These are phyloP conservation scores for Drosophila yakuba DNA, from an alignment of 1,140 invertebrate species.

Conservation along the genomic window DNA sequence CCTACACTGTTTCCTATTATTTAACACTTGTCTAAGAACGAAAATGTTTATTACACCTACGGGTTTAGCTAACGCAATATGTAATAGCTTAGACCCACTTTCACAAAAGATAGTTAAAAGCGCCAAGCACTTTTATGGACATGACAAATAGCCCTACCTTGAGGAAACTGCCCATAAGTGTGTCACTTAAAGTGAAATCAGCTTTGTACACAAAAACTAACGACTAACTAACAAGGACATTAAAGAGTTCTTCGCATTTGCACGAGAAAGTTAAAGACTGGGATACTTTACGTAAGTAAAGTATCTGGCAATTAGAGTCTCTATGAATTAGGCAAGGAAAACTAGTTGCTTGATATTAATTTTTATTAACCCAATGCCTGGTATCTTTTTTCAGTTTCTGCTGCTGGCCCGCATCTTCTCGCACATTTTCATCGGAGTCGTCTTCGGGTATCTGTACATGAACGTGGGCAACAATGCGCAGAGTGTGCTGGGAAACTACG, in stretches of 20 bases:
- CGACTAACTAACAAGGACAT: background rate
- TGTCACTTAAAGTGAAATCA: background rate
- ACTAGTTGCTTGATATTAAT: too few relatives aligned
- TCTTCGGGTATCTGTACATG: slow-evolving; percentile 95
- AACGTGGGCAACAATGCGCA: slow-evolving; percentile 94
- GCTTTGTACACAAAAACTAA: too few relatives aligned
- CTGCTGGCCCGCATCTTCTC: slow-evolving; percentile 91
- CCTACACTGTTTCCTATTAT: too few relatives aligned
- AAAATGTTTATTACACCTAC: too few relatives aligned
- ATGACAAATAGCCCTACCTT: background rate
- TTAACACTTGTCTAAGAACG: too few relatives aligned
- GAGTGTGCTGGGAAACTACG: slow-evolving; percentile 95
- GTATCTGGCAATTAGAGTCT: background rate
- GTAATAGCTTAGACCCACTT: background rate
- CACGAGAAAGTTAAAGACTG: too few relatives aligned
- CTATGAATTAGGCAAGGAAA: too few relatives aligned
- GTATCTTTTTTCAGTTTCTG: slow-evolving; percentile 86
- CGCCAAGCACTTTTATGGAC: background rate
- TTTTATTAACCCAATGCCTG: background rate
- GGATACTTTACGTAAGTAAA: background rate
- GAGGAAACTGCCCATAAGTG: background rate
- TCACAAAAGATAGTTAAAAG: background rate
- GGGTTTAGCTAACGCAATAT: too few relatives aligned
- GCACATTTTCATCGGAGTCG: slow-evolving; percentile 92
- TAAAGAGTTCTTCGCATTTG: too few relatives aligned